Evolutionary conservation across 2,113 vertebrate genomes (phyloP), one percentile per base, ranked within the genome.

Genomic region (Brachyistius frenatus): DNA sequence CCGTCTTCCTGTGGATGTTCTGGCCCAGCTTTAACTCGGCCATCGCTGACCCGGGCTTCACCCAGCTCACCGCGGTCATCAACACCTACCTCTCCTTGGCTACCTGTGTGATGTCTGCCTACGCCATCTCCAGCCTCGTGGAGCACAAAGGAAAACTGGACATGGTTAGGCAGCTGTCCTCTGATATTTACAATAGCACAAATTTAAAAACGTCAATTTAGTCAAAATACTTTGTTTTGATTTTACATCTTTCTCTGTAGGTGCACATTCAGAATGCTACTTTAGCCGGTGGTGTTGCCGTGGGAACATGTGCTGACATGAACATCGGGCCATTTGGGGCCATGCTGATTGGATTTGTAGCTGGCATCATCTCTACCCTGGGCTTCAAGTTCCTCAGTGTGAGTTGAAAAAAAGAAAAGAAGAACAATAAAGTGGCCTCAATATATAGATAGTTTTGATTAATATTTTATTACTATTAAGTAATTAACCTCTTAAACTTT

Each of bases 1-100:
- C 94, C 0, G 92, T 95, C 53, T 95, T 90, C 83, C 90, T 99
- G 31, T 99, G 98, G 98, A 93, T 98, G 88, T 99, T 99, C 86
- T 99, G 98, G 98, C 98, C 98, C 68, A 99, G 97, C 88, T 98
- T 98, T 86, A 99, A 99, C 91, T 98, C 97, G 0, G 98, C 97
- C 81, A 95, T 97, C 11, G 96, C 96, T 4, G 0, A 23, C 0
- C 0, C 49, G 0, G 0, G 0, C 4, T 0, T 2, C 0, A 0
- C 7, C 0, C 95, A 93, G 81, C 65, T 88, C 4, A 94, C 5
- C 2, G 97, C 98, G 2, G 91, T 97, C 5, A 60, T 96, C 70
- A 99, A 99, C 92, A 99, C 98, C 0, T 99, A 99, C 85, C 95
- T 95, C 69, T 97, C 98, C 39, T 88, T 99, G 73, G 96, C 96